Evolutionary conservation across 2,797 vertebrate genomes (phyloP).

Genomic region (Thunnus albacares): DNA sequence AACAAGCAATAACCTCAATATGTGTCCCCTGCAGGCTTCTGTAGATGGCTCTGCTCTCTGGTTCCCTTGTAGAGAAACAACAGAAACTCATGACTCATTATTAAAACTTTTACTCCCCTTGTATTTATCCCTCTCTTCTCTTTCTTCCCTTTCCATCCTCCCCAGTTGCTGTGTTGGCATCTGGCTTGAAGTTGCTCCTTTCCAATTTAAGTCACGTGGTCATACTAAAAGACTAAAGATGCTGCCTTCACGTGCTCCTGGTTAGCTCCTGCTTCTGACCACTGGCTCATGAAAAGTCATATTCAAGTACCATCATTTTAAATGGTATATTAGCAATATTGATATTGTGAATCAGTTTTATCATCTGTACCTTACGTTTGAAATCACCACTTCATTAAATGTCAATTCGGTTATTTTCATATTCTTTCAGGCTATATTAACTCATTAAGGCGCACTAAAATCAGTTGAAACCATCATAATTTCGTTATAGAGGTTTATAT

Average conservation of each 20-base stretch:
- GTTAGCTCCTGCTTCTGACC: neutral
- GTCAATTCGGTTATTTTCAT: neutral
- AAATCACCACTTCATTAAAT: neutral
- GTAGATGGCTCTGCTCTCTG: neutral
- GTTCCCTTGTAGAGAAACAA: neutral
- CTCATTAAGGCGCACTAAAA: neutral
- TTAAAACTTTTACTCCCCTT: neutral
- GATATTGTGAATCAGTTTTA: neutral
- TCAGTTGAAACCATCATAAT: neutral
- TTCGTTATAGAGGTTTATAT: neutral
- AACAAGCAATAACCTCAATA: neutral
- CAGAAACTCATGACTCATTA: neutral
- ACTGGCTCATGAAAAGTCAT: neutral
- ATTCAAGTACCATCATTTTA: neutral
- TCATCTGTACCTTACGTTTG: neutral
- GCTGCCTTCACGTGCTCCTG: slow-evolving; percentile 57
- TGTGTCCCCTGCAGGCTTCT: neutral
- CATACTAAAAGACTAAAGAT: neutral
- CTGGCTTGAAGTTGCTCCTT: slow-evolving; percentile 54
- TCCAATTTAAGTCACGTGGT: slow-evolving; percentile 74
- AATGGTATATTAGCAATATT: neutral
- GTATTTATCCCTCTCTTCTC: neutral
- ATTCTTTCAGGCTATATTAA: neutral
- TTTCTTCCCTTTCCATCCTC: slow-evolving; percentile 4
- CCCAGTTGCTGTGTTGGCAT: slow-evolving; percentile 73